A percentile compares a stretch with the other conserved stretches of the same genome.
Conservation (phyloP, 2,888 invertebrate species). For the Synergus laeviventris region DNA sequence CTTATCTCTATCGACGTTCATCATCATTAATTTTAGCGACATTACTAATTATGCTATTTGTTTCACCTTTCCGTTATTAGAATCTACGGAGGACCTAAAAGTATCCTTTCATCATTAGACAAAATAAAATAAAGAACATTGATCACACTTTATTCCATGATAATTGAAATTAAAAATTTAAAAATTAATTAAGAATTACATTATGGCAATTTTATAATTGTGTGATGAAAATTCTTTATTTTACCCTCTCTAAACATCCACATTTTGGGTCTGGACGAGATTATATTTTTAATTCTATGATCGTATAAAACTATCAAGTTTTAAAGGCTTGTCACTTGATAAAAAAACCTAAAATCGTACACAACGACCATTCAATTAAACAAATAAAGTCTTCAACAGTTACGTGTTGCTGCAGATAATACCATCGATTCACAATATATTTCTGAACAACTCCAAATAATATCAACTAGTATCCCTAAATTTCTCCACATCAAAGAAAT, state of each 20-base stretch:
- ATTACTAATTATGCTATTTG: conserved; percentile 22
- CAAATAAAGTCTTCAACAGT: not conserved
- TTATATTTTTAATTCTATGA: not conserved
- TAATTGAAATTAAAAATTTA: not conserved
- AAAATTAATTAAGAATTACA: not conserved
- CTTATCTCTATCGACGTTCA: conserved; percentile 48
- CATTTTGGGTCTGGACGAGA: not conserved
- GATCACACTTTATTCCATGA: not conserved
- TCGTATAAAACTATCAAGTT: not conserved
- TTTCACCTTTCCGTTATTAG: conserved; percentile 7
- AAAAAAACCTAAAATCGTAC: not conserved
- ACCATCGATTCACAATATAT: conserved; percentile 32
- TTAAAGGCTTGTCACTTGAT: not conserved
- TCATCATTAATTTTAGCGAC: conserved; percentile 10
- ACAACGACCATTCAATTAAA: not conserved
- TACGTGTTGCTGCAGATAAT: not conserved
- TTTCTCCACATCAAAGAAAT: not conserved
- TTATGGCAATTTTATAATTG: not conserved
- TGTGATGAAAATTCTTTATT: conserved; percentile 10
- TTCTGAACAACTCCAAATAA: not conserved
- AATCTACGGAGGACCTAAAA: not conserved
- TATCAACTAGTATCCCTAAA: not conserved
- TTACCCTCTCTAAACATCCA: not conserved
- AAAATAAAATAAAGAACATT: conserved; percentile 6
- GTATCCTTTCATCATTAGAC: not conserved